These are phyloP conservation scores for Platyrinchus mystaceus DNA, from an alignment of 2,797 vertebrate species.

Conservation along the genomic window DNA sequence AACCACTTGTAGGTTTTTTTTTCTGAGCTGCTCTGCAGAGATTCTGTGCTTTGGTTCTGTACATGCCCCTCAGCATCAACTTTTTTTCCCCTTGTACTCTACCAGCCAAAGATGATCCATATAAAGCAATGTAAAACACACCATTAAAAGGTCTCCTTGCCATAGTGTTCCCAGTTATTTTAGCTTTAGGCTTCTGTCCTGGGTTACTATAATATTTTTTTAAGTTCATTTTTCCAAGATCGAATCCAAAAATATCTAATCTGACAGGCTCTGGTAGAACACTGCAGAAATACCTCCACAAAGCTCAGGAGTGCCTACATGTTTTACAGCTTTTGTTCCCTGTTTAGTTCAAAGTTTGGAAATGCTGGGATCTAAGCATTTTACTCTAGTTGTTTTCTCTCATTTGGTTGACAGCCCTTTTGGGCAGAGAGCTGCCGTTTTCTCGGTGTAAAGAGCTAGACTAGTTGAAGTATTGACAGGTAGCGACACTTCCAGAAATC, in stretches of 20 bases:
- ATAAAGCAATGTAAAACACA: slow-evolving; percentile 43
- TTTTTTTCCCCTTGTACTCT: neutral
- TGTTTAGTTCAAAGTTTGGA: neutral
- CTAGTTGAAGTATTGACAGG: neutral
- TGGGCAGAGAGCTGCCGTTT: neutral
- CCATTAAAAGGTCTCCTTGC: slow-evolving; percentile 1
- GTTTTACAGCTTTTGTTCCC: neutral
- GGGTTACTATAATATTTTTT: slow-evolving; percentile 39
- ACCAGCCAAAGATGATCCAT: slow-evolving; percentile 40
- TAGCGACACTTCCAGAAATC: neutral
- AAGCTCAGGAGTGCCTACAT: neutral
- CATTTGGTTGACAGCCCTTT: neutral
- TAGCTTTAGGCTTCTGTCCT: slow-evolving; percentile 50
- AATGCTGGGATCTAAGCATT: neutral
- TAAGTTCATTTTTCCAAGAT: slow-evolving; percentile 55
- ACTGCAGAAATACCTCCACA: neutral
- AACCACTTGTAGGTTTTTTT: neutral
- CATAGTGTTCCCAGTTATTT: slow-evolving; percentile 41
- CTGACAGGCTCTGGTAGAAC: neutral
- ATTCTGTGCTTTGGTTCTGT: neutral
- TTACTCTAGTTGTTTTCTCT: neutral
- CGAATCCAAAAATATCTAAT: slow-evolving; percentile 14
- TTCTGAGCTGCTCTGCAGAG: neutral
- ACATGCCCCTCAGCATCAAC: neutral
- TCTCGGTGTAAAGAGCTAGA: neutral